A percentile compares a stretch with the other conserved stretches of the same genome.
Conservation (phyloP, 2,113 vertebrate species). For the Galemys pyrenaicus region DNA sequence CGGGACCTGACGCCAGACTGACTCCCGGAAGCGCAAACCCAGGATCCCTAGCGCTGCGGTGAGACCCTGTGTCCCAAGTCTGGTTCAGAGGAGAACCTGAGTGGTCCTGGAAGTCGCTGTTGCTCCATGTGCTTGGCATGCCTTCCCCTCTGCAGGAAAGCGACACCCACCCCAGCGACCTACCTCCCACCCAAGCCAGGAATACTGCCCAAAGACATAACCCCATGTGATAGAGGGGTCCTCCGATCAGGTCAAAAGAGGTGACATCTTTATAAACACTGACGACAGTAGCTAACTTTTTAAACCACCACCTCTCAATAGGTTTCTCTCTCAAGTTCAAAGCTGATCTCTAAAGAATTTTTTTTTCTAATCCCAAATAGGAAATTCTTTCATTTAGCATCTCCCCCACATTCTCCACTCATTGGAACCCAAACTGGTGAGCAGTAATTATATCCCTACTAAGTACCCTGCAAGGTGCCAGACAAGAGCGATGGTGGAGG, state of each 20-base stretch:
- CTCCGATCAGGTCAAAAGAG: background rate
- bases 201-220: background rate
- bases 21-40: background rate
- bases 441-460: background rate
- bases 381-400: constrained; percentile 41
- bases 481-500: background rate
- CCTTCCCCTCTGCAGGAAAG: constrained; percentile 5
- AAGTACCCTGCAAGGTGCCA: background rate
- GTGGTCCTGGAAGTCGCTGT: background rate
- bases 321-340: constrained; percentile 47
- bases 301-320: background rate
- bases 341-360: constrained; percentile 9
- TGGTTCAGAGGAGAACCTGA: background rate
- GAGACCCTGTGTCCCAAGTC: background rate
- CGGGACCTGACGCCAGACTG: background rate
- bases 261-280: background rate
- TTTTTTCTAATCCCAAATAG: background rate
- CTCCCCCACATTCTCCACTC: constrained; percentile 16
- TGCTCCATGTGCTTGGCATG: background rate
- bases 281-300: background rate
- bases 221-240: background rate
- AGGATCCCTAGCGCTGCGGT: background rate
- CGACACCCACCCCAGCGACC: background rate
- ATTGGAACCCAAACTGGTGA: background rate
- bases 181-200: background rate